These are phyloP conservation scores for Harlomillsia oculata DNA, from an alignment of 1,140 invertebrate genomes.

Conservation along the genomic window DNA sequence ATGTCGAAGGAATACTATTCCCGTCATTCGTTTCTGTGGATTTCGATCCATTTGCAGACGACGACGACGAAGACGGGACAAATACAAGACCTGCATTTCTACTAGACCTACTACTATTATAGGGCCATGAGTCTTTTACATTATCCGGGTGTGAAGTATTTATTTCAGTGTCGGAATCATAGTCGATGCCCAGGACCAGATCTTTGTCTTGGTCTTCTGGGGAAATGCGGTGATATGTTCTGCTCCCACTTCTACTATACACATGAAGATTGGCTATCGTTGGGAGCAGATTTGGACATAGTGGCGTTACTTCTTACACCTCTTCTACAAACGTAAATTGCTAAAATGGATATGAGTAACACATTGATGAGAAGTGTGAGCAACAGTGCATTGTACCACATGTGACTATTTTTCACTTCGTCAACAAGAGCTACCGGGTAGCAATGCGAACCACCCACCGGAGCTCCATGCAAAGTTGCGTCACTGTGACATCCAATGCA, in stretches of 20 bases:
- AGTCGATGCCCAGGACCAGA: constrained; percentile 13
- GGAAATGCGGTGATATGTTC: constrained; percentile 20
- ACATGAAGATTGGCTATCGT: too few species aligned
- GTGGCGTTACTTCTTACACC: constrained; percentile 1
- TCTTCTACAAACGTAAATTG: constrained; percentile 21
- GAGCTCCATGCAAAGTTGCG: constrained; percentile 38
- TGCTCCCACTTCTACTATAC: constrained; percentile 1
- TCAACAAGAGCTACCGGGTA: constrained; percentile 26
- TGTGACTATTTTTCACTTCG: constrained; percentile 11
- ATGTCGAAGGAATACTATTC: too few species aligned
- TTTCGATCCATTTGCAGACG: too few species aligned
- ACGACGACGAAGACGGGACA: too few species aligned
- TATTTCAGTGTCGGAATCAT: constrained; percentile 7
- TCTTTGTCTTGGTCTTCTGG: constrained; percentile 17
- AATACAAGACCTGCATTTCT: too few species aligned
- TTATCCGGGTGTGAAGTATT: neutral
- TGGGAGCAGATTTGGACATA: neutral
- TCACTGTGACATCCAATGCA: constrained; percentile 48
- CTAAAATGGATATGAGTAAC: constrained; percentile 8
- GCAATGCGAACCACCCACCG: constrained; percentile 16
- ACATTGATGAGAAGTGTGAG: constrained; percentile 14
- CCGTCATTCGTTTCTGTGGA: too few species aligned
- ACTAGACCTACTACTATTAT: too few species aligned
- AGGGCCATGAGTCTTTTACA: neutral
- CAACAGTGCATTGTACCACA: constrained; percentile 22